Percentiles rank a stretch among this genome's conserved stretches.
Conservation (phyloP, 2,888 invertebrate species). For the Agrotis ipsilon region DNA sequence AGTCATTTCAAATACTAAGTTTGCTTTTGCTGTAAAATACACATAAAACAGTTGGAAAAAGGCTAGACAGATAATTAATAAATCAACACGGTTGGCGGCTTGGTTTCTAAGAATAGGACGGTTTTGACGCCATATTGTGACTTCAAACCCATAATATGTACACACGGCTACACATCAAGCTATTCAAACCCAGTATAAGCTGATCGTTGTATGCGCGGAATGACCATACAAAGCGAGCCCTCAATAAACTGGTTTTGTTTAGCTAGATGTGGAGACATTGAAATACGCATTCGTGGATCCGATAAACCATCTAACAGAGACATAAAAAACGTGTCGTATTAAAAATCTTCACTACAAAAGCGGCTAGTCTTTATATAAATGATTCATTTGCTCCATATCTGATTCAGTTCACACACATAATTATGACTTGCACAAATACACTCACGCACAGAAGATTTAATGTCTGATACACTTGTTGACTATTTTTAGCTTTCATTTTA, state of each 20-base stretch:
- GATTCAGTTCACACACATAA: conserved; percentile 15
- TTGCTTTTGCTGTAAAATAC: too few species aligned
- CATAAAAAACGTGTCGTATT: conserved; percentile 2
- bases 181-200: too few species aligned
- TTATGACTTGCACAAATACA: conserved; percentile 42
- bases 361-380: conserved; percentile 5
- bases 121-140: too few species aligned
- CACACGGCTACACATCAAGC: too few species aligned
- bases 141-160: too few species aligned
- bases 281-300: not conserved
- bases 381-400: conserved; percentile 29
- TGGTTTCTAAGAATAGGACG: too few species aligned
- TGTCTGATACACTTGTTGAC: conserved; percentile 16
- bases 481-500: conserved; percentile 40
- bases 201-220: too few species aligned
- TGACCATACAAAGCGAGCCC: too few species aligned
- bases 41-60: not conserved
- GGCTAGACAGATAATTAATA: too few species aligned
- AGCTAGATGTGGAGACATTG: too few species aligned
- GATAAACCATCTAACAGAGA: not conserved
- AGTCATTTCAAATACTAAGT: too few species aligned
- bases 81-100: not conserved
- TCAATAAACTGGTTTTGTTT: too few species aligned
- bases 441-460: conserved; percentile 25
- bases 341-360: conserved; percentile 17